phyloP scores from a whole-genome alignment of 1,140 invertebrate genomes.

The Drosophila parvula region DNA sequence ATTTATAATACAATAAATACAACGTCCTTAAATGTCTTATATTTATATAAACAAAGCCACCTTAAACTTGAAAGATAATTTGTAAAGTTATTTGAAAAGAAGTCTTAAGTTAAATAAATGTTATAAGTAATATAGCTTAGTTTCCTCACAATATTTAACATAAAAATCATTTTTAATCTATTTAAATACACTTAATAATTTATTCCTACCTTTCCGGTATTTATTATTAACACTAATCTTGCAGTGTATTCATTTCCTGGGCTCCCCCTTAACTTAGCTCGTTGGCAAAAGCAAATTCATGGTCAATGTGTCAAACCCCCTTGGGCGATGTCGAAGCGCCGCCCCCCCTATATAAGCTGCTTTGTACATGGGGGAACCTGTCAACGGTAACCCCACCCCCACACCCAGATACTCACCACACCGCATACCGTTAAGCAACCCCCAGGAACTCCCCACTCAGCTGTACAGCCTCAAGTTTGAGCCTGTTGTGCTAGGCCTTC shows the following conservation, averaged over 20 bases:
- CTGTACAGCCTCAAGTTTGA: slow-evolving; percentile 50
- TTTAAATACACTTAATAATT: neutral
- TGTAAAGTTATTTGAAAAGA: neutral
- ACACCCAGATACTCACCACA: slow-evolving; percentile 4
- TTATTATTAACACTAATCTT: neutral
- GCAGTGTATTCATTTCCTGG: neutral
- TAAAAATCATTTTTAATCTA: neutral
- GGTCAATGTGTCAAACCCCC: slow-evolving; percentile 78
- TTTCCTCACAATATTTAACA: neutral
- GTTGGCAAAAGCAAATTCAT: slow-evolving; percentile 58
- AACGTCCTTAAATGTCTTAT: neutral
- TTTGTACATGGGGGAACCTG: slow-evolving; percentile 9
- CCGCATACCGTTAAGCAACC: neutral
- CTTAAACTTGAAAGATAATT: neutral
- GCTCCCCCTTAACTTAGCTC: neutral
- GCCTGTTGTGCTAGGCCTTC: slow-evolving; percentile 72
- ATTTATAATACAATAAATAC: too few species aligned
- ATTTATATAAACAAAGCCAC: neutral
- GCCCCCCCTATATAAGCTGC: slow-evolving; percentile 31
- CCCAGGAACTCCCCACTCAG: slow-evolving; percentile 9
- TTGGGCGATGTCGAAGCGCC: neutral
- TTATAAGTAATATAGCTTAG: neutral
- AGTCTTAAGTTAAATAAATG: neutral
- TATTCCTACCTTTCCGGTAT: too few species aligned
- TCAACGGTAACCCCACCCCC: neutral